These are phyloP conservation scores for Acanthacorydalis orientalis DNA, from an alignment of 2,888 invertebrate genomes.

Conservation along the genomic window DNA sequence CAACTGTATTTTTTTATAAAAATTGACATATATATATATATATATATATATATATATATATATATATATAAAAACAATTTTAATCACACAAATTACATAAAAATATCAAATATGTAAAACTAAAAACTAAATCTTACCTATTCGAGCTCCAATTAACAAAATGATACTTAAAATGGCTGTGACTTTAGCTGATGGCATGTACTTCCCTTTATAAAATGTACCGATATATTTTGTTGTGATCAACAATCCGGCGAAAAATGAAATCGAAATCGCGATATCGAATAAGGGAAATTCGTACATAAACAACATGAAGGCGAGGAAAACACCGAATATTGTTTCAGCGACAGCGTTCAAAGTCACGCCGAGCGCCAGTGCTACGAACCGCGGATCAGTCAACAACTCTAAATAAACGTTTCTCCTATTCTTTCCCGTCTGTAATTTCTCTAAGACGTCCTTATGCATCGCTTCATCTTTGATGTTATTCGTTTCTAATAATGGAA, in stretches of 20 bases:
- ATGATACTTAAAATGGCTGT: not conserved
- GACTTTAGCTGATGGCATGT: not conserved
- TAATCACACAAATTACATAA: not conserved
- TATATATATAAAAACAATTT: no score
- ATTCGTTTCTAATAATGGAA: not conserved
- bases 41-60: no score
- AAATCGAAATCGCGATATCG: not conserved
- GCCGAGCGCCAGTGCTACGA: not conserved
- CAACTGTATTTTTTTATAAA: no score
- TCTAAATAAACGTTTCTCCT: no score
- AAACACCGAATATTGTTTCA: not conserved
- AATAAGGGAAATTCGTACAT: not conserved
- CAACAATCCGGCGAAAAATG: not conserved
- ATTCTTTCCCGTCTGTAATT: no score
- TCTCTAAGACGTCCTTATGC: no score
- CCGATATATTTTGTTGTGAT: not conserved
- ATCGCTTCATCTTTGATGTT: no score
- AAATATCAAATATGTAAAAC: not conserved
- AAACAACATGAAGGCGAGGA: not conserved
- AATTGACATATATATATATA: no score
- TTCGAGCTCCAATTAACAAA: not conserved
- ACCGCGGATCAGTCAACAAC: not conserved
- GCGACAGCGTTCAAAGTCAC: not conserved
- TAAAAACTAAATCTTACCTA: not conserved
- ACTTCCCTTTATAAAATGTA: not conserved